Evolutionary conservation across 2,888 invertebrate species (phyloP).

Genomic region (Drosophila niveifrons): DNA sequence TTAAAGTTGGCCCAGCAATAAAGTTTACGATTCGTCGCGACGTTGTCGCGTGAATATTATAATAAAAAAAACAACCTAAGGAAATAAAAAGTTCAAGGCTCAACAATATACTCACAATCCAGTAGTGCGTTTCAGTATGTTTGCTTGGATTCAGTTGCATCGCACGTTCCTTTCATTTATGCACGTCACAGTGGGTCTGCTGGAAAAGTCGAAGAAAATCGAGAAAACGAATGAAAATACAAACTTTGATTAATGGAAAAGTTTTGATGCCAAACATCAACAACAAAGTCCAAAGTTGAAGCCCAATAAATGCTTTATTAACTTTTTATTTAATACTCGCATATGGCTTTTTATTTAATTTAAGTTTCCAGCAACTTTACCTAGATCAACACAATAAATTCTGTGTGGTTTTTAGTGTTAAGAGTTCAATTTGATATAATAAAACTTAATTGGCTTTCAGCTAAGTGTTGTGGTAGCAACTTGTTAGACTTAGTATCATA

Average conservation of each 20-base stretch:
- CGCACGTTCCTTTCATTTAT: constrained; percentile 82
- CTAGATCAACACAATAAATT: background rate
- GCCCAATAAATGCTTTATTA: constrained; percentile 9
- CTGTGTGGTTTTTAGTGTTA: background rate
- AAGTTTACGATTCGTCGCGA: constrained; percentile 24
- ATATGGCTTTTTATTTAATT: constrained; percentile 3
- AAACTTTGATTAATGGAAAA: constrained; percentile 19
- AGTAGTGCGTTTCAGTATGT: constrained; percentile 85
- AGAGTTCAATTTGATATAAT: too few species aligned
- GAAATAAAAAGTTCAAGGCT: constrained; percentile 60
- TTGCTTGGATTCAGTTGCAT: constrained; percentile 85
- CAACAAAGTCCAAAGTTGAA: constrained; percentile 9
- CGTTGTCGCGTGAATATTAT: constrained; percentile 39
- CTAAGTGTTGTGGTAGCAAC: too few species aligned
- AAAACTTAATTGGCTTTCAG: too few species aligned
- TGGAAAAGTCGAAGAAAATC: constrained; percentile 25
- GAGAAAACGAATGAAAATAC: background rate
- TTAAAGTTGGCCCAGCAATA: constrained; percentile 11
- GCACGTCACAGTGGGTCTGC: constrained; percentile 82
- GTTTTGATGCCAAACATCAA: constrained; percentile 4
- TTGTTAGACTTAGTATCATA: too few species aligned
- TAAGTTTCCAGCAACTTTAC: background rate
- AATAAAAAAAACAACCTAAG: constrained; percentile 23
- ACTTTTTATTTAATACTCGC: background rate
- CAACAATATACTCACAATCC: constrained; percentile 85